A percentile compares a stretch with the other conserved stretches of the same genome.
Evolutionary conservation across 2,113 vertebrate species (phyloP).

Genomic region (Datnioides undecimradiatus): DNA sequence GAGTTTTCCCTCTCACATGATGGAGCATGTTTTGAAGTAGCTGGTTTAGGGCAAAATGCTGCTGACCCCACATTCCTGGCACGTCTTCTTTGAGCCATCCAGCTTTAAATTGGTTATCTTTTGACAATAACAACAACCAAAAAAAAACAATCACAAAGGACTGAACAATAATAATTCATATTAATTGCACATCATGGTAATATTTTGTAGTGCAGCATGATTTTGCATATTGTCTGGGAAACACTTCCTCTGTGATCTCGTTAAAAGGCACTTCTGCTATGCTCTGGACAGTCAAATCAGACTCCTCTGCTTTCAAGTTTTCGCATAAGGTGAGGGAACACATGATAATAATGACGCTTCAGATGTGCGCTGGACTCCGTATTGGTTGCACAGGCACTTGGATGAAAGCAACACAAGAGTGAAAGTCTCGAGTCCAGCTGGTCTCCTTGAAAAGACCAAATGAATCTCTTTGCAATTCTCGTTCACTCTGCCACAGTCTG

Average conservation of each 20-base stretch:
- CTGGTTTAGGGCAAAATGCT: slow-evolving; percentile 21
- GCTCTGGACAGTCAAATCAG: slow-evolving; percentile 30
- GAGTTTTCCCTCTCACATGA: slow-evolving; percentile 56
- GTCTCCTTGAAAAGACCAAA: slow-evolving; percentile 13
- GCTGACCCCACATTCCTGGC: slow-evolving; percentile 52
- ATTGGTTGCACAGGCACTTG: slow-evolving; percentile 77
- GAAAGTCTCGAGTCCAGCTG: slow-evolving; percentile 19
- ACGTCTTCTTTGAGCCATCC: slow-evolving; percentile 29
- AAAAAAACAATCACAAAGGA: slow-evolving; percentile 6
- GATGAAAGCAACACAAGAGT: slow-evolving; percentile 33
- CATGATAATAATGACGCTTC: slow-evolving; percentile 43
- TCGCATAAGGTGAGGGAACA: slow-evolving; percentile 4
- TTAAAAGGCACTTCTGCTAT: slow-evolving; percentile 59
- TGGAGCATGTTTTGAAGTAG: slow-evolving; percentile 44
- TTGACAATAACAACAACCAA: neutral
- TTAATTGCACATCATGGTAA: slow-evolving; percentile 57
- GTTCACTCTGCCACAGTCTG: slow-evolving; percentile 5
- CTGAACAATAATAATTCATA: slow-evolving; percentile 36
- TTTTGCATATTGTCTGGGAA: neutral
- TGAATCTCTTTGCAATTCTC: slow-evolving; percentile 14
- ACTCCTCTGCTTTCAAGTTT: slow-evolving; percentile 28
- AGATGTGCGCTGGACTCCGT: slow-evolving; percentile 42
- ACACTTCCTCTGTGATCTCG: neutral
- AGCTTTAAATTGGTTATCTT: neutral
- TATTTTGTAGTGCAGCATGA: slow-evolving; percentile 43